Base-by-base conservation (phyloP, 2,113 vertebrate species). In the Rhipidura dahli region DNA sequence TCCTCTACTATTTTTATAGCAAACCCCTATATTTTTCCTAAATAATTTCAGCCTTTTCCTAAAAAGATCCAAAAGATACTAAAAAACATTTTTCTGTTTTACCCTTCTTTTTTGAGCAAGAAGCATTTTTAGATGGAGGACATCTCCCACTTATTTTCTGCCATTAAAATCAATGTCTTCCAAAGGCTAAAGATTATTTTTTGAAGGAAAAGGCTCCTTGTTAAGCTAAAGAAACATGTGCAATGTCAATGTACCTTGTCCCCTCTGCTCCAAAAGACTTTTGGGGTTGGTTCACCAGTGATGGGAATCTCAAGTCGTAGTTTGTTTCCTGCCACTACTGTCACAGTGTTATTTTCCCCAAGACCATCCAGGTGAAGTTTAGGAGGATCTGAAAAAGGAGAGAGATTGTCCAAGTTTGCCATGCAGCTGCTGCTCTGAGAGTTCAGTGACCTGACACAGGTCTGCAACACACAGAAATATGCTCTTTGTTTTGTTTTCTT, bases 291-390 rank as follows among this genome's bases (percentile, higher is more conserved):
- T 93, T 99, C 99, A 82, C 99, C 99, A 68, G 97, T 98, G 94
- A 99, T 97, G 16, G 99, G 99, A 71, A 99, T 98, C 96, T 99
- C 99, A 92, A 99, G 97, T 24, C 99, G 99, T n/a, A 99, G 97
- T 95, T 99, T 99, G 96, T 97, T 99, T 96, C 99, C 99, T 76
- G 99, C 99, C 83, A 99, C 98, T 33, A 99, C 98, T 57, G 98
- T 99, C 64, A 99, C 98, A 1, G 98, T 99, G 94, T 99, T 99
- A 83, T 98, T 98, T 65, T 98, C 98, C 92, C 99, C 99, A 76
- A 99, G 98, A 72, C 98, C 98, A 7, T 99, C 99, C 95, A 99
- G 96, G 82, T 98, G 98, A 91, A 99, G 98, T 95, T 92, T 99
- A 37, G 99, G 99, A 93, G 99, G 99, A 97, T 99, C 99, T 99